Conservation (phyloP, 2,888 invertebrate genomes). For the Tipula lateralis region DNA sequence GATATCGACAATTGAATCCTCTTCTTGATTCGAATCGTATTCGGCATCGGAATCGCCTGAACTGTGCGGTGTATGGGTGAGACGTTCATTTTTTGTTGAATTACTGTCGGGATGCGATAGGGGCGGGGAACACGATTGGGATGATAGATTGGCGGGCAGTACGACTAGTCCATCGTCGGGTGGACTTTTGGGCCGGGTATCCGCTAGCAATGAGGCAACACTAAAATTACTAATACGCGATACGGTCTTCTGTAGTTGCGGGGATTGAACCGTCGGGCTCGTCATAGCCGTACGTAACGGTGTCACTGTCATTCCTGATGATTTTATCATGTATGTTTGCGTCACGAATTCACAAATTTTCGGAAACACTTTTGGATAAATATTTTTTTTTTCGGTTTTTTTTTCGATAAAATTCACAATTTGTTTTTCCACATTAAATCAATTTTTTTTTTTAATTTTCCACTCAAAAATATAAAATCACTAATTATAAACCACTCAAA, state of each 20-base stretch:
- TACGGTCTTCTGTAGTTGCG: slow-evolving; percentile 52
- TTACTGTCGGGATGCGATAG: slow-evolving; percentile 37
- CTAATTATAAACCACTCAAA: background rate
- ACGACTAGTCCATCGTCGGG: background rate
- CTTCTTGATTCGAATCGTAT: slow-evolving; percentile 47
- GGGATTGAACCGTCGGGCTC: slow-evolving; percentile 54
- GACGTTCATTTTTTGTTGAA: slow-evolving; percentile 46
- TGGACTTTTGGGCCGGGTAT: slow-evolving; percentile 61
- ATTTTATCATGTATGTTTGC: slow-evolving; percentile 46
- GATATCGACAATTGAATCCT: slow-evolving; percentile 71
- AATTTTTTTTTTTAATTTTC: background rate
- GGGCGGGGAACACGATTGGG: slow-evolving; percentile 32
- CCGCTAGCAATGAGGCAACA: slow-evolving; percentile 80
- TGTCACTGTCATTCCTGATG: slow-evolving; percentile 56
- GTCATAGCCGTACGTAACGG: slow-evolving; percentile 59
- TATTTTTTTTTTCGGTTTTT: background rate
- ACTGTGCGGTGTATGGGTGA: slow-evolving; percentile 49
- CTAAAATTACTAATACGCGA: slow-evolving; percentile 73
- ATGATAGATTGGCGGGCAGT: slow-evolving; percentile 16
- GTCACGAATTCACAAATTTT: slow-evolving; percentile 26
- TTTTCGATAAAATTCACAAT: background rate
- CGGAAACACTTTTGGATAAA: background rate
- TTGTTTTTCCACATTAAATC: slow-evolving; percentile 13
- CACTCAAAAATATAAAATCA: background rate
- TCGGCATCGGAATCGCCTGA: slow-evolving; percentile 49